phyloP scores from a whole-genome alignment of 1,140 invertebrate genomes.

The Drosophila saltans region DNA sequence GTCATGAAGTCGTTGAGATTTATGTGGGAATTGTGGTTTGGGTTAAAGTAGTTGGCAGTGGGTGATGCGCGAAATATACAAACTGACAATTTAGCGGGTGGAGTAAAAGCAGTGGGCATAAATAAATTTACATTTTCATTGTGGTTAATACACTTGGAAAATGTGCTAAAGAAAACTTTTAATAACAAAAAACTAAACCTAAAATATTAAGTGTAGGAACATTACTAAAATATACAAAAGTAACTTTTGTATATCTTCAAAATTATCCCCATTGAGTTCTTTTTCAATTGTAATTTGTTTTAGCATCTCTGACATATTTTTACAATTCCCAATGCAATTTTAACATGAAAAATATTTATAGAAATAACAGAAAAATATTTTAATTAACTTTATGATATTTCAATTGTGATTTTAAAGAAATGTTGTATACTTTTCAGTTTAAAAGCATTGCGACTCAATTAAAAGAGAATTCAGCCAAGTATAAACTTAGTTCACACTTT shows the following conservation, averaged over 20 bases:
- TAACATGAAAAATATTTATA: not conserved
- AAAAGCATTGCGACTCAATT: not conserved
- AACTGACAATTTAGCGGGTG: slow-evolving; percentile 16
- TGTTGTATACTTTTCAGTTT: too few relatives aligned
- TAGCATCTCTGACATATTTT: too few relatives aligned
- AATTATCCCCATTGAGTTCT: too few relatives aligned
- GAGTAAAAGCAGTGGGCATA: not conserved
- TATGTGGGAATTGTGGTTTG: slow-evolving; percentile 20
- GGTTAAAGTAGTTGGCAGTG: slow-evolving; percentile 22
- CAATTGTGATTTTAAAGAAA: too few relatives aligned
- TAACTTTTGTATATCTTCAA: too few relatives aligned
- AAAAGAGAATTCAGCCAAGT: not conserved
- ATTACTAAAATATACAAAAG: not conserved
- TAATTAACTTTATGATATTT: too few relatives aligned
- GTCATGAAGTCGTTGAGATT: slow-evolving; percentile 51
- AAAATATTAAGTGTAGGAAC: too few relatives aligned
- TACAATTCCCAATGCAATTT: too few relatives aligned
- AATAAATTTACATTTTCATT: slow-evolving; percentile 8
- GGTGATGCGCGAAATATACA: slow-evolving; percentile 27
- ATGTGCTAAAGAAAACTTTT: not conserved
- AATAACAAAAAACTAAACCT: not conserved
- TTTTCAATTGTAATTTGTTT: too few relatives aligned
- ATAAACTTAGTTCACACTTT: slow-evolving; percentile 3
- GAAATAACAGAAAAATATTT: too few relatives aligned
- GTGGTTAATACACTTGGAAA: slow-evolving; percentile 20